phyloP scores from a whole-genome alignment of 2,797 vertebrate genomes.

The Acropternis orthonyx region DNA sequence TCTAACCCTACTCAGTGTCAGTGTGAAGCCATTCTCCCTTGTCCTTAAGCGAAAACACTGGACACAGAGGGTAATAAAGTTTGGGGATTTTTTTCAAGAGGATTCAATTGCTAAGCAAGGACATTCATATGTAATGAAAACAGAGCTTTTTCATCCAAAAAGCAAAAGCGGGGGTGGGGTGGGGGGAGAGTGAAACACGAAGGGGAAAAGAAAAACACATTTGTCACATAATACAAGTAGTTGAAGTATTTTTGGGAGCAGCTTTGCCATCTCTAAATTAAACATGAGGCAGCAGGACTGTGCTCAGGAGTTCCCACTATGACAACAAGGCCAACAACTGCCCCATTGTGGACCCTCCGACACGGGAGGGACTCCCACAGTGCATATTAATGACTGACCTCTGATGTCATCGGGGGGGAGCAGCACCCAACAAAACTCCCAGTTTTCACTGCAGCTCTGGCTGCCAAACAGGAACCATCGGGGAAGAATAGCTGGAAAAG shows the following conservation, averaged over 20 bases:
- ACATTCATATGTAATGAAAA: not conserved
- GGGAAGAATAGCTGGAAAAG: constrained; percentile 74
- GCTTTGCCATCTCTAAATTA: constrained; percentile 40
- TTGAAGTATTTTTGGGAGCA: constrained; percentile 33
- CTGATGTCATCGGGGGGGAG: constrained; percentile 79
- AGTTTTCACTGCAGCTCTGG: constrained; percentile 52
- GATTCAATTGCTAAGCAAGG: not conserved
- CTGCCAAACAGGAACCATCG: constrained; percentile 73
- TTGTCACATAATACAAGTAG: constrained; percentile 17
- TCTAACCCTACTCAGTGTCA: not conserved
- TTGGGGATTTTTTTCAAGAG: not conserved
- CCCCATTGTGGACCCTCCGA: constrained; percentile 78
- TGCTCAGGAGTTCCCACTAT: constrained; percentile 82
- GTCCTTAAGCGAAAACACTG: not conserved
- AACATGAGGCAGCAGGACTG: constrained; percentile 41
- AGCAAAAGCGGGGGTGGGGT: not conserved
- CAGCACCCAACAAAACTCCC: constrained; percentile 59
- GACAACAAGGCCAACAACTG: constrained; percentile 86
- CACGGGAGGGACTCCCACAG: constrained; percentile 80
- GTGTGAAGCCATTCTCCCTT: not conserved
- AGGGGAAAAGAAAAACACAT: constrained; percentile 49
- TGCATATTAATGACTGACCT: constrained; percentile 87
- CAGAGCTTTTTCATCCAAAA: not conserved
- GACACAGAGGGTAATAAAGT: not conserved
- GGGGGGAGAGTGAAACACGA: not conserved